These are phyloP conservation scores for Hypocryptadius cinnamomeus DNA, from an alignment of 2,113 vertebrate genomes.

Conservation along the genomic window DNA sequence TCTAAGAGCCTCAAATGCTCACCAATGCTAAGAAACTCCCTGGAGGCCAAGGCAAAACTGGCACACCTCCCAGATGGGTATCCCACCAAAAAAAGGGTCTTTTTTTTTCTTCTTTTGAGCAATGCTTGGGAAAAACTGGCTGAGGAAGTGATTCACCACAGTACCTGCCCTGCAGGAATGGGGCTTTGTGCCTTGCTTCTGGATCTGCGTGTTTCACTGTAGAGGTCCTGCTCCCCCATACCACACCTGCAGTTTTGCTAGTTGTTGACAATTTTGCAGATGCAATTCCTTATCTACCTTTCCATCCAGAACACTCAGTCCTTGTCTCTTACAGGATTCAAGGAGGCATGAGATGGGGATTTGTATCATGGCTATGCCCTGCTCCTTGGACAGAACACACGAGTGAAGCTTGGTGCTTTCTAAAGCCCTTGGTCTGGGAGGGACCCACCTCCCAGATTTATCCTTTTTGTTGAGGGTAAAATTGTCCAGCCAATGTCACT, in stretches of 20 bases:
- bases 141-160: neutral
- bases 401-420: neutral
- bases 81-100: neutral
- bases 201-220: neutral
- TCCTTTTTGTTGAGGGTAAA: neutral
- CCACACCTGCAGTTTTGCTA: neutral
- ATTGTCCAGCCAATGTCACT: neutral
- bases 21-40: neutral
- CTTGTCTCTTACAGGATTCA: neutral
- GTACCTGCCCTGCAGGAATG: neutral
- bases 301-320: neutral
- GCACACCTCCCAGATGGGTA: neutral
- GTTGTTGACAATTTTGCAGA: neutral
- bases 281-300: neutral
- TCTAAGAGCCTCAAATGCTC: neutral
- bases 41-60: neutral
- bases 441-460: no score
- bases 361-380: rapidly evolving
- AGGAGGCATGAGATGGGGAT: neutral
- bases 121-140: constrained; percentile 1
- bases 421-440: neutral
- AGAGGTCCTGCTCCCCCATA: neutral
- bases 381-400: neutral
- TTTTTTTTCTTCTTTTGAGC: neutral
- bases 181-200: neutral